Evolutionary conservation across 2,113 vertebrate species (phyloP), one percentile per base, ranked within the genome.

Genomic region (Menura novaehollandiae): DNA sequence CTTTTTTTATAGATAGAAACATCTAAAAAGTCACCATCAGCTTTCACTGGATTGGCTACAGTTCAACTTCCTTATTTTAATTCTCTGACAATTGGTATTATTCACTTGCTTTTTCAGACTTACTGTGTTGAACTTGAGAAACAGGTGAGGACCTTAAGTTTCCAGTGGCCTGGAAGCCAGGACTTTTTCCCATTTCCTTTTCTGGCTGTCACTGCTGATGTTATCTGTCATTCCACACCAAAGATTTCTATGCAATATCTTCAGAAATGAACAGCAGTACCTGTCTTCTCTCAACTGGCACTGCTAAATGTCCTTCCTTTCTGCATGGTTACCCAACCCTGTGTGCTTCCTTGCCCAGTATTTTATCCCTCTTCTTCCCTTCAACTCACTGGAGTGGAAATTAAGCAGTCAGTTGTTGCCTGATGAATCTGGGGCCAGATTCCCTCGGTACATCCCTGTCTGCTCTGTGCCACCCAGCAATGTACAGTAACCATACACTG

Each of bases 401-500:
- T 47, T 1, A 60, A 41, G 66, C 58, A 60, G 47, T 23, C 60
- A 30, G 73, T 24, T 87, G 58, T 6, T 69, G 28, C 47, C n/a
- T 0, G 0, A 27, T 30, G 60, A 58, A n/a, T 39, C 26, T 0
- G 0, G 0, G 33, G 41, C 33, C 80, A 85, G 82, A 19, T 15
- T 91, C 46, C 26, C 1, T 33, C 0, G 0, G 22, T 9, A 19
- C 1, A 9, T n/a, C 58, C 56, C 53, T 27, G 52, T 26, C 77
- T 83, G 60, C 67, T 59, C 52, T 22, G 68, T 56, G 35, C 13
- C 53, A 47, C 21, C 27, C 41, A 59, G 68, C 46, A 15, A 27
- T 0, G 27, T 13, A 59, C 47, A 74, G 49, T 73, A 84, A n/a
- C 76, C 17, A 10, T 27, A 62, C 5, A 1, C 22, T 8, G 37